Evolutionary conservation across 2,888 invertebrate species (phyloP).

Genomic region (Acanthoscelides obtectus): DNA sequence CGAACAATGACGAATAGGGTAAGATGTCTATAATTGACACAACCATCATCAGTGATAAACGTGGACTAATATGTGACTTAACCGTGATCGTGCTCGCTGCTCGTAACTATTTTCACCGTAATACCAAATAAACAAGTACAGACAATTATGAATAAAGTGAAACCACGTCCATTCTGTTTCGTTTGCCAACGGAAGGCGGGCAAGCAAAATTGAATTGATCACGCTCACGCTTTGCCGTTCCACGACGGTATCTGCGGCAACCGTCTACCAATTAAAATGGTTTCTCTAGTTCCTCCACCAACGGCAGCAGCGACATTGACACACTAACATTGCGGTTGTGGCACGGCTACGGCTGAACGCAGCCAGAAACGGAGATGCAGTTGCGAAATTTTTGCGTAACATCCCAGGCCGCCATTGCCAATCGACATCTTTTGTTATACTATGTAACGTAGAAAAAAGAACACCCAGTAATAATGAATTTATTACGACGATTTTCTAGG

Average conservation of each 20-base stretch:
- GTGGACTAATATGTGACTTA: no score
- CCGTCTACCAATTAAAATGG: conserved; percentile 17
- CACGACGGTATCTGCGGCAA: conserved; percentile 8
- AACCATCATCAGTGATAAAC: no score
- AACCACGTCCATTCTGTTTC: neutral
- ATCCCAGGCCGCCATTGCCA: neutral
- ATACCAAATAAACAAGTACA: neutral
- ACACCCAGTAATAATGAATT: no score
- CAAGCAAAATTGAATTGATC: neutral
- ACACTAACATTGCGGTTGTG: conserved; percentile 33
- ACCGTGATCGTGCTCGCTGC: no score
- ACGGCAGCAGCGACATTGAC: conserved; percentile 35
- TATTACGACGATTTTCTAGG: no score
- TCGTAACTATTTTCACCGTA: neutral
- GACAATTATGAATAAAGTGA: neutral
- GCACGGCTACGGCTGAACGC: conserved; percentile 10
- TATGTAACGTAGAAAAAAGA: no score
- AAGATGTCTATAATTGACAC: no score
- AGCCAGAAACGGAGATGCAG: conserved; percentile 1
- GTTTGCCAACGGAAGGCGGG: neutral
- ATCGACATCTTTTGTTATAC: neutral
- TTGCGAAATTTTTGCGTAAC: conserved; percentile 18
- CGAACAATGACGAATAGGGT: no score
- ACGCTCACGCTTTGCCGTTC: neutral
- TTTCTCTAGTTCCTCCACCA: conserved; percentile 19